Evolutionary conservation across 2,888 invertebrate species (phyloP).

Genomic region (Catonia carolina): DNA sequence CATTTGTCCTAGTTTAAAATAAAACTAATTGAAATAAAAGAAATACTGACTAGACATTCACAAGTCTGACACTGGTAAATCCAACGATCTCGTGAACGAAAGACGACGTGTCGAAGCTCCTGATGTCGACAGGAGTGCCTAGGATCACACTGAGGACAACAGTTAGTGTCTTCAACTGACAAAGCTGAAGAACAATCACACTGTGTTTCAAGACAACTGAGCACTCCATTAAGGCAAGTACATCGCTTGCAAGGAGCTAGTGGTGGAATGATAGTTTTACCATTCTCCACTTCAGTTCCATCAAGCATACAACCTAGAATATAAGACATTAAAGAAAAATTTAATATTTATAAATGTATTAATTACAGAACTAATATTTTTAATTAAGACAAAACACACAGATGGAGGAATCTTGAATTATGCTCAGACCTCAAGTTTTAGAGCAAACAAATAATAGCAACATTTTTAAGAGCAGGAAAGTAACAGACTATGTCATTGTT

Average conservation of each 20-base stretch:
- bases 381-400: no score
- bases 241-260: constrained; percentile 50
- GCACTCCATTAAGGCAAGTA: constrained; percentile 52
- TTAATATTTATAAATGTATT: constrained; percentile 1
- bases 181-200: constrained; percentile 57
- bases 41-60: constrained; percentile 71
- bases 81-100: constrained; percentile 80
- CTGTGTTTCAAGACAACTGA: constrained; percentile 58
- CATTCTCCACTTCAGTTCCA: constrained; percentile 55
- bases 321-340: constrained; percentile 2
- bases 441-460: background rate
- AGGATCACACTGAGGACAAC: constrained; percentile 77
- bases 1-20: no score
- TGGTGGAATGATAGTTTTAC: constrained; percentile 46
- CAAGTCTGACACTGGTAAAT: constrained; percentile 87
- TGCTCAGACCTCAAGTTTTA: background rate
- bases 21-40: no score
- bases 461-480: no score
- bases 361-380: constrained; percentile 9
- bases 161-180: constrained; percentile 38
- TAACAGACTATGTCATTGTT: no score
- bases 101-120: constrained; percentile 65
- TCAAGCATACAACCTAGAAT: constrained; percentile 68
- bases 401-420: no score
- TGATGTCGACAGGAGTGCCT: constrained; percentile 70